Evolutionary conservation across 2,113 vertebrate species (phyloP).

Genomic region (Anoura caudifer): DNA sequence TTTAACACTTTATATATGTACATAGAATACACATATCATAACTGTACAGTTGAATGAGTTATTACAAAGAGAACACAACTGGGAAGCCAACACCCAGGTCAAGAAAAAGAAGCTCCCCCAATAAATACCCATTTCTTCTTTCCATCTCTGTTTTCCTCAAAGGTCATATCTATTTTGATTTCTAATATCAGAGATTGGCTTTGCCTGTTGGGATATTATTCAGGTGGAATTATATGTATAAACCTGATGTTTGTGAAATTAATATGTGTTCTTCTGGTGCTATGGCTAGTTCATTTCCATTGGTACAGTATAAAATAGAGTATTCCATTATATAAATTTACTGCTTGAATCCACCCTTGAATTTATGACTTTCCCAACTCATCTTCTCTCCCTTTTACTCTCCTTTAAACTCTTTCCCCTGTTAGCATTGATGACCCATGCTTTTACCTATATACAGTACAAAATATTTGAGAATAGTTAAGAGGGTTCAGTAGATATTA

Average conservation of each 20-base stretch:
- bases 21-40: not conserved
- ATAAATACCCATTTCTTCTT: not conserved
- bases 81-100: not conserved
- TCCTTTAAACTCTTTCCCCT: not conserved
- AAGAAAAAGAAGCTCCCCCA: not conserved
- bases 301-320: not conserved
- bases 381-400: not conserved
- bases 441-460: not conserved
- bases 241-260: not conserved
- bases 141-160: not conserved
- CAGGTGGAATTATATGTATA: not conserved
- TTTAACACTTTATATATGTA: not conserved
- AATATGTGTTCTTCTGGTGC: not conserved
- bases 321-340: not conserved
- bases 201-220: not conserved
- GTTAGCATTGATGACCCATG: not conserved
- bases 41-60: not conserved
- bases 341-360: not conserved
- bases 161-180: not conserved
- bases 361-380: not conserved
- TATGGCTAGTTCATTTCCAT: not conserved
- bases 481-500: not conserved
- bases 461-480: not conserved
- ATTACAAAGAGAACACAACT: not conserved
- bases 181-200: not conserved